A percentile compares a stretch with the other conserved stretches of the same genome.
Evolutionary conservation across 2,888 invertebrate genomes (phyloP).

Genomic region (Carabus problematicus): DNA sequence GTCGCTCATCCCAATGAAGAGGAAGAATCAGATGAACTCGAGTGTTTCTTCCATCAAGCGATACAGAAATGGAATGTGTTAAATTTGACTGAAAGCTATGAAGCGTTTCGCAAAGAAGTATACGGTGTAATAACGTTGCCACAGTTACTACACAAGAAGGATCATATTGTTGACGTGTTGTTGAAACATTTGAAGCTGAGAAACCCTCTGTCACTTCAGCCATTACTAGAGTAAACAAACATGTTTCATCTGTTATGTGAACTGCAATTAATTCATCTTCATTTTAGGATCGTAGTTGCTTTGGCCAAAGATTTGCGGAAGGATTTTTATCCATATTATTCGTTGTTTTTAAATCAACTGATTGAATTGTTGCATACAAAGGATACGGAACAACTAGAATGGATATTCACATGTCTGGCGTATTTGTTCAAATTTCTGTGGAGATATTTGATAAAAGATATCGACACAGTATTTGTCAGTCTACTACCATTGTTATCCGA

Average conservation of each 20-base stretch:
- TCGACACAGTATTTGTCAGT: constrained; percentile 73
- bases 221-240: constrained; percentile 83
- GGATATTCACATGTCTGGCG: constrained; percentile 84
- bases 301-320: constrained; percentile 85
- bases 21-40: constrained; percentile 68
- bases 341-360: constrained; percentile 75
- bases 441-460: constrained; percentile 81
- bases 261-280: constrained; percentile 15
- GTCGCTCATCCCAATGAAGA: constrained; percentile 78
- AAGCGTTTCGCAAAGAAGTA: constrained; percentile 77
- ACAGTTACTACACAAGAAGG: constrained; percentile 82
- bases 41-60: constrained; percentile 82
- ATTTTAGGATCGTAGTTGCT: constrained; percentile 77
- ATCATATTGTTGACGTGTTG: constrained; percentile 75
- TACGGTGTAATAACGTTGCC: constrained; percentile 80
- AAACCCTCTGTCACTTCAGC: constrained; percentile 77
- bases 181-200: constrained; percentile 76
- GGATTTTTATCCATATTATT: constrained; percentile 89
- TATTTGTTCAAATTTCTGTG: constrained; percentile 91
- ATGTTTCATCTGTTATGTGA: no score
- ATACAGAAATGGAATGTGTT: constrained; percentile 89
- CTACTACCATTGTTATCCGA: constrained; percentile 80
- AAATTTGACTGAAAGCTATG: constrained; percentile 85
- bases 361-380: constrained; percentile 75
- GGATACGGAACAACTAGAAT: constrained; percentile 85